Conservation (phyloP, 2,888 invertebrate genomes). For the Rhogogaster chlorosoma region DNA sequence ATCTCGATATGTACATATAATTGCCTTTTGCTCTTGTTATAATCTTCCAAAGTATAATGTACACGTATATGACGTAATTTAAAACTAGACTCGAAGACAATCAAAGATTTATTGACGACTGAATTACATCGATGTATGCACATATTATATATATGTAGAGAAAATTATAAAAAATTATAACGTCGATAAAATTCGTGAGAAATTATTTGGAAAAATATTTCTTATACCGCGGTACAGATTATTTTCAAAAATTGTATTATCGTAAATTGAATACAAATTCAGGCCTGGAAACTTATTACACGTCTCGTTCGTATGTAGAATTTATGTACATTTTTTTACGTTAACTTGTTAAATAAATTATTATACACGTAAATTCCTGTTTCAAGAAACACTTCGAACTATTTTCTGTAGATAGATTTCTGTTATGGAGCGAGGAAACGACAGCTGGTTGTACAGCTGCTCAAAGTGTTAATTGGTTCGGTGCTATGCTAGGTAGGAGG, state of each 20-base stretch:
- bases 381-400: not conserved
- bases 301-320: not conserved
- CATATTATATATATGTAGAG: not conserved
- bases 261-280: not conserved
- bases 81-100: constrained; percentile 2
- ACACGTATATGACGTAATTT: not conserved
- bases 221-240: not conserved
- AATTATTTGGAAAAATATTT: not conserved
- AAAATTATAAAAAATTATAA: no score
- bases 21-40: not conserved
- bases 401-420: not conserved
- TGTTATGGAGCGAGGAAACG: not conserved
- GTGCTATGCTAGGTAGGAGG: not conserved
- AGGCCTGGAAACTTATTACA: not conserved
- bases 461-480: constrained; percentile 32
- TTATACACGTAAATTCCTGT: not conserved
- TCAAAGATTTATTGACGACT: not conserved
- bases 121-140: not conserved
- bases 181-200: no score
- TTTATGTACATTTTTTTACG: not conserved
- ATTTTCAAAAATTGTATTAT: no score
- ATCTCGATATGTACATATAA: not conserved
- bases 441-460: constrained; percentile 17
- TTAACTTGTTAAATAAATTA: constrained; percentile 15
- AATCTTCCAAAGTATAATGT: not conserved